Conservation (phyloP, 2,797 vertebrate genomes). For the Rhabdomys pumilio region DNA sequence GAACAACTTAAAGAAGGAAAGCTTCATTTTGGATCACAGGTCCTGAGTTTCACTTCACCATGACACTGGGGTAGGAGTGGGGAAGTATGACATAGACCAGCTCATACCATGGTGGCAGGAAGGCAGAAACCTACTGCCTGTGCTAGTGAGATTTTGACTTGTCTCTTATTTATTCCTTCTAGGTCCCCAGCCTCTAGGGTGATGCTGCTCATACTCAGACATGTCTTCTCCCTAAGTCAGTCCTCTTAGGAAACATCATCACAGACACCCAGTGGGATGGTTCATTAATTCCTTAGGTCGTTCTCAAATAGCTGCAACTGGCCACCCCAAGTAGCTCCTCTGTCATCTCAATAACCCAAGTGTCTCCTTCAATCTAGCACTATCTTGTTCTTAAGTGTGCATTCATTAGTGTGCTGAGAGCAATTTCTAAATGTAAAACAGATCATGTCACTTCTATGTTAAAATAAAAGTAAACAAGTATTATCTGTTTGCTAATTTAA, state of each 20-base stretch:
- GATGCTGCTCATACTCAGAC: background rate
- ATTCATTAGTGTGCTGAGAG: background rate
- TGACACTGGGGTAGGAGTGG: no score
- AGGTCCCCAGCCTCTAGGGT: background rate
- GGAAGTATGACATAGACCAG: background rate
- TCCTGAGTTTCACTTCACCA: background rate
- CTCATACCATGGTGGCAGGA: background rate
- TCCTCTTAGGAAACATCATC: background rate
- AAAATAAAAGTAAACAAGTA: background rate
- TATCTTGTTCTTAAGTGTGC: background rate
- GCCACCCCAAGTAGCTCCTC: background rate
- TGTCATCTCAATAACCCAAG: background rate
- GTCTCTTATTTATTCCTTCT: background rate
- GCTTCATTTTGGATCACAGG: background rate
- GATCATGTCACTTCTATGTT: background rate
- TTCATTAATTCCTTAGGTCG: background rate
- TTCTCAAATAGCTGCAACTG: background rate
- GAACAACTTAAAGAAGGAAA: background rate
- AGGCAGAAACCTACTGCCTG: background rate
- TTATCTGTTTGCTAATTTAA: slow-evolving; percentile 38
- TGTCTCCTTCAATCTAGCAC: background rate
- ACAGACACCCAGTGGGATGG: no score
- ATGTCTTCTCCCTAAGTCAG: background rate
- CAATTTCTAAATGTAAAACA: background rate
- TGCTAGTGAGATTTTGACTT: background rate